Evolutionary conservation across 2,797 vertebrate genomes (phyloP).

Genomic region (Sebastes iracundus): DNA sequence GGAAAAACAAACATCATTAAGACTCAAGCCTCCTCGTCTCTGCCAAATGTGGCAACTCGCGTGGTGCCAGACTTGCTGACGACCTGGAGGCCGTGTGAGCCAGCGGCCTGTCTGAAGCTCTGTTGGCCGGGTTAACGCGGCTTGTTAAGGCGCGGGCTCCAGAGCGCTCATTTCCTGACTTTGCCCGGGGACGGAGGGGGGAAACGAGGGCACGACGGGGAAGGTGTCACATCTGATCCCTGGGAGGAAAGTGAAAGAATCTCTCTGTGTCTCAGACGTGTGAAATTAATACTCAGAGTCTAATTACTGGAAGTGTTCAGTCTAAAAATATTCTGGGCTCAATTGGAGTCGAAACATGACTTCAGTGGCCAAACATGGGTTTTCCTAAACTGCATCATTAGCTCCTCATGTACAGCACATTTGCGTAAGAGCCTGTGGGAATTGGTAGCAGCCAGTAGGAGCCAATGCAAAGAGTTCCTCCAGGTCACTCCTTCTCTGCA

Average conservation of each 20-base stretch:
- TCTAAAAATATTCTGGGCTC: slow-evolving; percentile 19
- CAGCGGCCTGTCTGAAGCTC: slow-evolving; percentile 56
- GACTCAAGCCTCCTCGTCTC: slow-evolving; percentile 32
- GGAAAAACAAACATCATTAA: slow-evolving; percentile 63
- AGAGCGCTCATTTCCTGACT: slow-evolving; percentile 67
- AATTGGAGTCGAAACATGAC: slow-evolving; percentile 25
- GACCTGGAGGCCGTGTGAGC: slow-evolving; percentile 46
- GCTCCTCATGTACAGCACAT: slow-evolving; percentile 6
- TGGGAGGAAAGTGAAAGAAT: slow-evolving; percentile 41
- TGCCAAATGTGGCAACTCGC: slow-evolving; percentile 54
- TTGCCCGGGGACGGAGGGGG: slow-evolving; percentile 30
- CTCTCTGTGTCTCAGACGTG: slow-evolving; percentile 19
- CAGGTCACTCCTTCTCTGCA: slow-evolving; percentile 80
- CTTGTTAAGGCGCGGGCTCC: slow-evolving; percentile 58
- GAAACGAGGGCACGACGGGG: slow-evolving; percentile 18
- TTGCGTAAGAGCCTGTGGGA: slow-evolving; percentile 31
- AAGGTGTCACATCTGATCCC: slow-evolving; percentile 66
- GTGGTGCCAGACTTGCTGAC: slow-evolving; percentile 68
- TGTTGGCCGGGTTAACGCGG: slow-evolving; percentile 27
- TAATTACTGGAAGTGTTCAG: slow-evolving; percentile 1
- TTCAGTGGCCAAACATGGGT: slow-evolving; percentile 8
- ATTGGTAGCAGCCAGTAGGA: slow-evolving; percentile 41
- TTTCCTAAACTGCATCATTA: slow-evolving; percentile 3
- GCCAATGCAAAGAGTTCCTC: slow-evolving; percentile 59
- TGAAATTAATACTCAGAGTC: slow-evolving; percentile 10